Evolutionary conservation across 2,888 invertebrate species (phyloP).

Genomic region (Melanchra persicariae): DNA sequence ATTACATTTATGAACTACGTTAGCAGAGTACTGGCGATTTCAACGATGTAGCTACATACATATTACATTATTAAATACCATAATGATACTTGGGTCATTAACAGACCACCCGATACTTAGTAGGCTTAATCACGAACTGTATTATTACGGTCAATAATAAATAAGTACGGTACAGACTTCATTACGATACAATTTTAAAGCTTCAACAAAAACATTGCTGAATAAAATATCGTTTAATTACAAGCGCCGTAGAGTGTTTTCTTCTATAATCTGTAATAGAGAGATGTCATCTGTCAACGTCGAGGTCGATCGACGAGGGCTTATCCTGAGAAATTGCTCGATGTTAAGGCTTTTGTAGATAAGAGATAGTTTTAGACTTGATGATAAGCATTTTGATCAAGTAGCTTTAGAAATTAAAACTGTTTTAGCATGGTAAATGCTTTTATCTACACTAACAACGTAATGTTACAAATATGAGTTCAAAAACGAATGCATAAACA

Average conservation of each 20-base stretch:
- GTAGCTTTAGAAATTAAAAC: background rate
- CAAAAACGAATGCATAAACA: too few relatives aligned
- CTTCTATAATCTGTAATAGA: slow-evolving; percentile 61
- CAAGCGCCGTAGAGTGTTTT: slow-evolving; percentile 41
- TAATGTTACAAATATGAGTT: too few relatives aligned
- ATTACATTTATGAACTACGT: background rate
- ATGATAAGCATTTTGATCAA: background rate
- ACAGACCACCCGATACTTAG: too few relatives aligned
- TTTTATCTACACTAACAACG: too few relatives aligned
- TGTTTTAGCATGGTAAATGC: too few relatives aligned
- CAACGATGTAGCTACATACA: background rate
- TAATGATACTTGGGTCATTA: too few relatives aligned
- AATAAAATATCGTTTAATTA: slow-evolving; percentile 59
- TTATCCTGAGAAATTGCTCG: slow-evolving; percentile 69
- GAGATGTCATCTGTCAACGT: slow-evolving; percentile 69
- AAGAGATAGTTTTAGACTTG: slow-evolving; percentile 40
- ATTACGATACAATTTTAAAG: background rate
- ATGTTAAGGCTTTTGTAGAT: slow-evolving; percentile 47
- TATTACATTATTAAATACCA: background rate
- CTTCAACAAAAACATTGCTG: slow-evolving; percentile 14
- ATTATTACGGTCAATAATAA: background rate
- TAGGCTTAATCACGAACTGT: too few relatives aligned
- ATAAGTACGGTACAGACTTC: background rate
- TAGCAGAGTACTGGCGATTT: background rate
- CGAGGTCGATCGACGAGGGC: slow-evolving; percentile 64